These are phyloP conservation scores for Hymenochirus boettgeri DNA, from an alignment of 2,113 vertebrate species.

Conservation along the genomic window DNA sequence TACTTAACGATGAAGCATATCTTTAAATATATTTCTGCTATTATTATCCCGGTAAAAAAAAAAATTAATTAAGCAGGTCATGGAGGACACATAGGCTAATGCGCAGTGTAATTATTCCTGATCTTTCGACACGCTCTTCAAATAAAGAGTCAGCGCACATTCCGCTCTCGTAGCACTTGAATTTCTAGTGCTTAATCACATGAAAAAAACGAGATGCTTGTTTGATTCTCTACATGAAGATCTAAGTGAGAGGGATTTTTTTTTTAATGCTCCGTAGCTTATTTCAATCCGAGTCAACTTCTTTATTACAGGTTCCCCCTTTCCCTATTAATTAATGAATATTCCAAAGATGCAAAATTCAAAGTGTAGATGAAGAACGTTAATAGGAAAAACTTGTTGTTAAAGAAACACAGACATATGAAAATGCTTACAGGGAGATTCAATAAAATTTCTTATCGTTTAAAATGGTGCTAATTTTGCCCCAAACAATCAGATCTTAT, in stretches of 20 bases:
- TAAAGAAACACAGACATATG: too few species aligned
- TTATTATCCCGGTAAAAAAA: constrained; percentile 74
- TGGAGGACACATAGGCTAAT: constrained; percentile 67
- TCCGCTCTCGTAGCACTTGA: constrained; percentile 64
- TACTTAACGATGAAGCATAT: constrained; percentile 67
- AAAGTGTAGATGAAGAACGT: too few species aligned
- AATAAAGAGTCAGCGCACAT: constrained; percentile 65
- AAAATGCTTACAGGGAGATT: too few species aligned
- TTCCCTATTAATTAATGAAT: not conserved
- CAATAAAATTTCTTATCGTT: too few species aligned
- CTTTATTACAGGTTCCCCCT: not conserved
- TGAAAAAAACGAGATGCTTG: constrained; percentile 35
- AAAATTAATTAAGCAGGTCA: constrained; percentile 78
- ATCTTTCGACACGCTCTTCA: constrained; percentile 66
- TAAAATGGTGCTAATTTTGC: too few species aligned
- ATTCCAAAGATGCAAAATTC: too few species aligned
- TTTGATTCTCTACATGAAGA: constrained; percentile 52
- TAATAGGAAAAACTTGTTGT: too few species aligned
- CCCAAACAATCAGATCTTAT: too few species aligned
- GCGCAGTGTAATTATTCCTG: constrained; percentile 71
- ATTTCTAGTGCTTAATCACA: constrained; percentile 63
- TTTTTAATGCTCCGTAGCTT: constrained; percentile 47
- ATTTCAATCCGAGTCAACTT: constrained; percentile 8
- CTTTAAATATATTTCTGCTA: constrained; percentile 73
- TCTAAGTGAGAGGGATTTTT: constrained; percentile 48